Conservation (phyloP, 2,797 vertebrate genomes). For the Sebastiscus albofasciatus region DNA sequence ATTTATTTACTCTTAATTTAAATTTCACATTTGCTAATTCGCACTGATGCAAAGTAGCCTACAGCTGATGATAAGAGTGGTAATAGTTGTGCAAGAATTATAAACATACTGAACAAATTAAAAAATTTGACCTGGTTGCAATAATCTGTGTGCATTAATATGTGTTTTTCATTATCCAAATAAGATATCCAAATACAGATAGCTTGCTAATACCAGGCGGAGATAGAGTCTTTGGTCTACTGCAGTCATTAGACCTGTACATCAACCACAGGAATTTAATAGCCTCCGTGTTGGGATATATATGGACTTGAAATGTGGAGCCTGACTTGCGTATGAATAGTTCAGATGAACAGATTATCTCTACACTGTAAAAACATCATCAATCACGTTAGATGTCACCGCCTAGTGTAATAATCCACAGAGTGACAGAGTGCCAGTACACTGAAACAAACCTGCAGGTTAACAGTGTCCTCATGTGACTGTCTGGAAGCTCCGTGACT, state of each 20-base stretch:
- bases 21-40: not conserved
- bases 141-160: not conserved
- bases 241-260: not conserved
- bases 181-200: not conserved
- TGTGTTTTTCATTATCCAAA: not conserved
- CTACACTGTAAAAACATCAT: not conserved
- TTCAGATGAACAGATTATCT: not conserved
- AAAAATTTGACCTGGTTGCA: not conserved
- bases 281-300: not conserved
- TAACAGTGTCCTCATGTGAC: slow-evolving; percentile 33
- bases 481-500: slow-evolving; percentile 24
- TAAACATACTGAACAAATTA: not conserved
- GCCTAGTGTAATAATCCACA: not conserved
- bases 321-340: not conserved
- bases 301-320: not conserved
- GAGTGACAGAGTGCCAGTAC: not conserved
- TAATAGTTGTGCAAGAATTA: not conserved
- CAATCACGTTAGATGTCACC: not conserved
- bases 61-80: not conserved
- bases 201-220: not conserved
- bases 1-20: not conserved
- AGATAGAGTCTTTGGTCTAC: not conserved
- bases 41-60: not conserved
- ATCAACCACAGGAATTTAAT: not conserved
- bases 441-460: slow-evolving; percentile 3